phyloP scores from a whole-genome alignment of 1,140 invertebrate species.

The Drosophila micromelanica region DNA sequence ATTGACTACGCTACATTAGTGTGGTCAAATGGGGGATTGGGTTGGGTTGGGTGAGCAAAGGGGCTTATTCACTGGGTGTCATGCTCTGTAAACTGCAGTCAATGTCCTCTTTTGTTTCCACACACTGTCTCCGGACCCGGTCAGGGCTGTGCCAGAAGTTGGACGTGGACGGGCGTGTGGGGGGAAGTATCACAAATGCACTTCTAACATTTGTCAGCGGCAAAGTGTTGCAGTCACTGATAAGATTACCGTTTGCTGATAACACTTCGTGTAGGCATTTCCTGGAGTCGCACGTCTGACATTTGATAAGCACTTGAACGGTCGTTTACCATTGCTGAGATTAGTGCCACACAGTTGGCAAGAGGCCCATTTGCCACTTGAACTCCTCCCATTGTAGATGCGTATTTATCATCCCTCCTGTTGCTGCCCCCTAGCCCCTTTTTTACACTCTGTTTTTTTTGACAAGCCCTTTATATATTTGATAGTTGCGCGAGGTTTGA shows the following conservation, averaged over 20 bases:
- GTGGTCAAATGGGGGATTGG: background rate
- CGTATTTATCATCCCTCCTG: background rate
- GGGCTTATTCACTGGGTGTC: constrained; percentile 25
- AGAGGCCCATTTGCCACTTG: constrained; percentile 34
- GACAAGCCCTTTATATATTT: constrained; percentile 1
- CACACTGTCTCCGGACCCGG: constrained; percentile 22
- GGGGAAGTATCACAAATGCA: constrained; percentile 33
- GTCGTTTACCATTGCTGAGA: constrained; percentile 44
- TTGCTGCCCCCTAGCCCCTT: background rate
- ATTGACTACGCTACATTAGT: constrained; percentile 61
- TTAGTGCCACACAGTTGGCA: constrained; percentile 23
- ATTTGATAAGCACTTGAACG: constrained; percentile 48
- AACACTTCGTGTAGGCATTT: constrained; percentile 53
- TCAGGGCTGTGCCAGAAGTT: background rate
- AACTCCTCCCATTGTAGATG: background rate
- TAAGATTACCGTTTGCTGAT: constrained; percentile 62
- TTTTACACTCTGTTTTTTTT: background rate
- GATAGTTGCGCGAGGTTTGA: constrained; percentile 2
- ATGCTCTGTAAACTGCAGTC: constrained; percentile 69
- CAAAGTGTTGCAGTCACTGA: constrained; percentile 57
- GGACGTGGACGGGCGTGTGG: background rate
- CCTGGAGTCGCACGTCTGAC: constrained; percentile 49
- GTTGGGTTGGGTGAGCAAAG: no score
- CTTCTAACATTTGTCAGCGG: constrained; percentile 69
- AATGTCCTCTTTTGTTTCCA: constrained; percentile 76